These are phyloP conservation scores for Drosophila prosaltans DNA, from an alignment of 1,140 invertebrate species.

Conservation along the genomic window DNA sequence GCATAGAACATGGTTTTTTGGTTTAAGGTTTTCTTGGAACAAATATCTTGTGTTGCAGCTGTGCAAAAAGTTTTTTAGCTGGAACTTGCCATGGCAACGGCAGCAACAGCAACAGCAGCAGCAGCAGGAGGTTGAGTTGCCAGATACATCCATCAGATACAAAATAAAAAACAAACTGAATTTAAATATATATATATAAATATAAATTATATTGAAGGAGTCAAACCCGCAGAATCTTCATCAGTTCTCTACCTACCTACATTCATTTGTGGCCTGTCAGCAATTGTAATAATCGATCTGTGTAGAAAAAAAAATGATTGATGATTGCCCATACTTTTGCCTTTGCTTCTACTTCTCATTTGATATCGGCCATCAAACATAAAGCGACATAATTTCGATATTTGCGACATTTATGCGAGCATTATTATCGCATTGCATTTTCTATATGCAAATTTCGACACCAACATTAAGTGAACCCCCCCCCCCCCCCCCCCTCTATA, in stretches of 20 bases:
- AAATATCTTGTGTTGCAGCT: constrained; percentile 39
- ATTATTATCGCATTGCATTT: constrained; percentile 54
- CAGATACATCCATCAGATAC: constrained; percentile 12
- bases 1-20: constrained; percentile 56
- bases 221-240: constrained; percentile 7
- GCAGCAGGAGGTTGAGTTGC: constrained; percentile 46
- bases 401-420: constrained; percentile 41
- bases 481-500: too few species aligned
- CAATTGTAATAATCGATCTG: constrained; percentile 67
- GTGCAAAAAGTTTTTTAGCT: constrained; percentile 26
- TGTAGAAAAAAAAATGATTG: constrained; percentile 46
- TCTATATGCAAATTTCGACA: constrained; percentile 54
- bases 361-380: constrained; percentile 19
- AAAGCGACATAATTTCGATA: constrained; percentile 47
- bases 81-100: constrained; percentile 32
- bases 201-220: not conserved
- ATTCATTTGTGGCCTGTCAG: constrained; percentile 45
- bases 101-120: constrained; percentile 51
- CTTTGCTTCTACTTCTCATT: not conserved
- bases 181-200: not conserved
- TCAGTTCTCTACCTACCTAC: not conserved
- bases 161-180: not conserved
- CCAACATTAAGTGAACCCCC: not conserved
- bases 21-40: constrained; percentile 49
- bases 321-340: constrained; percentile 25